phyloP scores from a whole-genome alignment of 1,140 invertebrate species.

The Gryllus bimaculatus region DNA sequence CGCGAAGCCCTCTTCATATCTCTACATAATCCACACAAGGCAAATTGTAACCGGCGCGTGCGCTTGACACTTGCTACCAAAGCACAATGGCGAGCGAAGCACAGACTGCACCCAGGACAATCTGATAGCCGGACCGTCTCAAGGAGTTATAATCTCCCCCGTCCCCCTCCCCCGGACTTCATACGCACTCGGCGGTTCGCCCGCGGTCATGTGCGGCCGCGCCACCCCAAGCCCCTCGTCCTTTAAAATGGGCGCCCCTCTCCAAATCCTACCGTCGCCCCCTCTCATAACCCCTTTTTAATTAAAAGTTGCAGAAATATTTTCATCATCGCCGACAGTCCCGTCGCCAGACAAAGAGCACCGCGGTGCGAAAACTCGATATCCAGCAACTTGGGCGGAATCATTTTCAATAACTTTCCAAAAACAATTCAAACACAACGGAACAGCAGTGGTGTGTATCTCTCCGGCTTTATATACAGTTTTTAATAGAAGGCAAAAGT shows the following conservation, averaged over 20 bases:
- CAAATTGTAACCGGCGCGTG: no score
- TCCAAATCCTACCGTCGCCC: neutral
- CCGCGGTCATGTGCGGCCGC: no score
- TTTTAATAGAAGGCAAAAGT: neutral
- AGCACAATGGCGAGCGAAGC: no score
- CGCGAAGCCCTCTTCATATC: no score
- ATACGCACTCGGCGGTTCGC: no score
- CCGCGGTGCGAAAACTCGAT: neutral
- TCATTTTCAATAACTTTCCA: neutral
- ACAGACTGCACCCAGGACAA: no score
- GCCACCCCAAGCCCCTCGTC: neutral
- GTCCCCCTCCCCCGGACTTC: no score
- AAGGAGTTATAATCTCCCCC: no score
- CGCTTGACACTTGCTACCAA: no score
- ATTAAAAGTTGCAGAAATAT: conserved; percentile 6
- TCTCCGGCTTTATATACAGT: neutral
- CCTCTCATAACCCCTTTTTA: neutral
- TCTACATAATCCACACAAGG: no score
- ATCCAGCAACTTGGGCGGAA: neutral
- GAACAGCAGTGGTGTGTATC: neutral
- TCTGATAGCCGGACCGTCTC: no score
- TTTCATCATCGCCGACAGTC: neutral
- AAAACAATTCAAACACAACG: neutral
- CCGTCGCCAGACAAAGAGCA: neutral
- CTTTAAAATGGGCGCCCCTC: neutral